Conservation (phyloP, 2,888 invertebrate species). For the Pediacus dermestoides region DNA sequence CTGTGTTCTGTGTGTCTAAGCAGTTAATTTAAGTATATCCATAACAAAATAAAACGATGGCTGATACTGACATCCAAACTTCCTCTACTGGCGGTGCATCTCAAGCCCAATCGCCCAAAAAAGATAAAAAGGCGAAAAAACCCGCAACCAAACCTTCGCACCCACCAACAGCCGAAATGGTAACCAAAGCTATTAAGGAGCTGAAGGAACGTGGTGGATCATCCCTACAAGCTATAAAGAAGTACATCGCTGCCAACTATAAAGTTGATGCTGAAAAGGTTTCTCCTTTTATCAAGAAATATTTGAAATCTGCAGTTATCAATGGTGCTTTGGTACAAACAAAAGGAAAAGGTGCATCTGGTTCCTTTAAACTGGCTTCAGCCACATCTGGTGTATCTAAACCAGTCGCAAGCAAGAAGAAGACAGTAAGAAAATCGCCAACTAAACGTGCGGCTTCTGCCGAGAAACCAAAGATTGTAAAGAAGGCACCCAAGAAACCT, state of each 20-base stretch:
- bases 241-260: constrained; percentile 59
- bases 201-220: constrained; percentile 58
- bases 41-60: constrained; percentile 3
- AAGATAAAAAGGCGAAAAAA: constrained; percentile 45
- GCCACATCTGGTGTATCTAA: constrained; percentile 30
- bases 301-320: constrained; percentile 57
- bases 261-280: constrained; percentile 58
- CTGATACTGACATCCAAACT: neutral
- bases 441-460: constrained; percentile 21
- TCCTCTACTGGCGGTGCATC: neutral
- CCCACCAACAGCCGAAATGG: constrained; percentile 56
- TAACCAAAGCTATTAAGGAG: constrained; percentile 54
- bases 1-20: neutral
- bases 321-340: constrained; percentile 54
- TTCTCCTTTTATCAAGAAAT: constrained; percentile 58
- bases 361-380: constrained; percentile 49
- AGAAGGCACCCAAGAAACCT: constrained; percentile 1
- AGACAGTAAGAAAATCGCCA: constrained; percentile 11
- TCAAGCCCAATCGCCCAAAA: constrained; percentile 25
- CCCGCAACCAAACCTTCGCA: constrained; percentile 36
- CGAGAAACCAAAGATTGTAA: neutral
- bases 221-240: constrained; percentile 58
- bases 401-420: constrained; percentile 7
- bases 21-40: too few species aligned
- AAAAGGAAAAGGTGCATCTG: constrained; percentile 55